Percentiles rank a stretch among this genome's conserved stretches.
phyloP scores from a whole-genome alignment of 2,888 invertebrate species.

The Lithophane semibrunnea region DNA sequence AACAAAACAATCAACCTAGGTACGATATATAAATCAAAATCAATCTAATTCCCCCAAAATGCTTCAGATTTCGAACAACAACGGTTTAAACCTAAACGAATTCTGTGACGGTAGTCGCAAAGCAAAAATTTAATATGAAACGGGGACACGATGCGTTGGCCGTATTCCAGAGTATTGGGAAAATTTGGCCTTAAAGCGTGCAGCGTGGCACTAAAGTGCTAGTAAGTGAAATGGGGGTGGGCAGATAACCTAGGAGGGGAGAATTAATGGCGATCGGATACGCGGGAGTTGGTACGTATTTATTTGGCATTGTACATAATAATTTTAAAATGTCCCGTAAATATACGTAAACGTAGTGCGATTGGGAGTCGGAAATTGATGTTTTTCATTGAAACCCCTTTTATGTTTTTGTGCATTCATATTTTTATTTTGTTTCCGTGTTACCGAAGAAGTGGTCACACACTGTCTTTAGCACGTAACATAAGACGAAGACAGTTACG shows the following conservation, averaged over 20 bases:
- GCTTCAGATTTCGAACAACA: conserved; percentile 16
- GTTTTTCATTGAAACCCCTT: neutral
- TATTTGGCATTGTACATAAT: conserved; percentile 3
- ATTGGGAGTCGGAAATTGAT: neutral
- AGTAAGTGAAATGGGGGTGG: conserved; percentile 12
- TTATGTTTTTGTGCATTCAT: neutral
- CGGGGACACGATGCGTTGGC: conserved; percentile 40
- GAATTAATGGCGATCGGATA: conserved; percentile 7
- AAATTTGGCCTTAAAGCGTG: conserved; percentile 31
- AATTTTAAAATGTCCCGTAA: neutral
- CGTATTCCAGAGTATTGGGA: conserved; percentile 44
- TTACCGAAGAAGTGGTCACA: neutral
- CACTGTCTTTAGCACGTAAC: no score
- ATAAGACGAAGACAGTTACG: neutral
- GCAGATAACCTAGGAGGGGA: conserved; percentile 1
- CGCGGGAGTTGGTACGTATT: neutral
- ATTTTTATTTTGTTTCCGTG: neutral
- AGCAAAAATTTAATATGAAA: conserved; percentile 58
- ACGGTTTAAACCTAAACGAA: conserved; percentile 39
- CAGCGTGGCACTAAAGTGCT: conserved; percentile 17
- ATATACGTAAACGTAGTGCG: neutral
- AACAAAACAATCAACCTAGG: neutral
- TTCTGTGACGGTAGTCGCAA: conserved; percentile 40
- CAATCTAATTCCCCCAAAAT: neutral
- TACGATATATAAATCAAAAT: neutral